A percentile compares a stretch with the other conserved stretches of the same genome.
Evolutionary conservation across 2,888 invertebrate species (phyloP).

Genomic region (Punctoribates punctum): DNA sequence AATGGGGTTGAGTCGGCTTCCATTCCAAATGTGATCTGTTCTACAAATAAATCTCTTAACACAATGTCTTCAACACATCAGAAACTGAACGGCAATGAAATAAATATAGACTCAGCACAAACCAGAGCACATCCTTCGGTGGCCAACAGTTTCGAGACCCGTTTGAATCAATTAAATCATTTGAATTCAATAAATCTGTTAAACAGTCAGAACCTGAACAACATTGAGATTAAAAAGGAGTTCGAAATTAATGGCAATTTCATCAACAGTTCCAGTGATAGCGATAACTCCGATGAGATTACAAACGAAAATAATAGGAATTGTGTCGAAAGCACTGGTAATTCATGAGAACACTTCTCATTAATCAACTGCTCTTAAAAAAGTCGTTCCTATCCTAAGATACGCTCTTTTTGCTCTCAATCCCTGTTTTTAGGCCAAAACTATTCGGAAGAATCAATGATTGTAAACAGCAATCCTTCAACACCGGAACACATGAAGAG

Average conservation of each 20-base stretch:
- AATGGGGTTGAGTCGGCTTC: conserved; percentile 13
- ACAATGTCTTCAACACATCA: not conserved
- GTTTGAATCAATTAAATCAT: conserved; percentile 28
- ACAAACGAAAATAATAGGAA: conserved; percentile 3
- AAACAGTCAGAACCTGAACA: not conserved
- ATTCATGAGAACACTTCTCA: not conserved
- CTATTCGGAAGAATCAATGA: conserved; percentile 34
- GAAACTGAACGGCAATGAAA: not conserved
- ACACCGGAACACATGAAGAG: conserved; percentile 35
- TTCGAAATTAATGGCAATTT: conserved; percentile 19
- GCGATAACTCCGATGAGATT: not conserved
- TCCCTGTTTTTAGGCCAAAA: not conserved
- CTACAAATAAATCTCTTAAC: conserved; percentile 6
- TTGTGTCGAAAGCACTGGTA: not conserved
- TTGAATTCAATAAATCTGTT: conserved; percentile 28
- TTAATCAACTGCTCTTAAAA: not conserved
- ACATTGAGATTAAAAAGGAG: conserved; percentile 10
- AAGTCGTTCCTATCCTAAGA: not conserved
- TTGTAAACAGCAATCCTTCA: conserved; percentile 32
- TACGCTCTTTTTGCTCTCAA: not conserved
- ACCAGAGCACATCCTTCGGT: not conserved
- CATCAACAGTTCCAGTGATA: conserved; percentile 4
- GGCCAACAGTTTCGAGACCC: not conserved
- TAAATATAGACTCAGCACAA: not conserved
- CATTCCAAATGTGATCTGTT: conserved; percentile 29